These are phyloP conservation scores for Syrmaticus mikado DNA, from an alignment of 2,113 vertebrate species.

Conservation along the genomic window DNA sequence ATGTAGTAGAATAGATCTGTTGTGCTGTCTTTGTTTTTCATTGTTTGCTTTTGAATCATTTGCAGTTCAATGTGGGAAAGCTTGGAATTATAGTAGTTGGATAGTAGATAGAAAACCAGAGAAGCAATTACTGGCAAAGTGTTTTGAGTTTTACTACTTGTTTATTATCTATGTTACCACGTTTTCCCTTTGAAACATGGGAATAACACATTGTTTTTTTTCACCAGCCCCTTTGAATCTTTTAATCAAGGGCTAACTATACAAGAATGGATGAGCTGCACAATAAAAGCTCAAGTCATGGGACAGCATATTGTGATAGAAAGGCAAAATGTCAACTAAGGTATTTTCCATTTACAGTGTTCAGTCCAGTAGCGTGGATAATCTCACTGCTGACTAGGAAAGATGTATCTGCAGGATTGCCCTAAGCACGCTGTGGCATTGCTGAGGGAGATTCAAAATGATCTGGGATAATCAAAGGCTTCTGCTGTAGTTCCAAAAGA, in stretches of 20 bases:
- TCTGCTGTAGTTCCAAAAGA: constrained; percentile 73
- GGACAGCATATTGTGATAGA: background rate
- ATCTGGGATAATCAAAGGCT: background rate
- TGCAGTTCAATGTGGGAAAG: background rate
- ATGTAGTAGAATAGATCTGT: background rate
- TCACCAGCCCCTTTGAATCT: background rate
- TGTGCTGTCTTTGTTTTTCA: background rate
- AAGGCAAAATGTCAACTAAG: constrained; percentile 36
- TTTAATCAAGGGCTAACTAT: background rate
- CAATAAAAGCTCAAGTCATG: constrained; percentile 15
- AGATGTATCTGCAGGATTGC: background rate
- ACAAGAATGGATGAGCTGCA: background rate
- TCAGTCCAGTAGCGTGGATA: background rate
- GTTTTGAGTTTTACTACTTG: background rate
- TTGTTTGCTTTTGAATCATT: background rate
- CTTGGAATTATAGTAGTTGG: background rate
- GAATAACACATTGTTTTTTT: background rate
- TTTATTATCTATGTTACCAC: background rate
- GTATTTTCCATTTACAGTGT: background rate
- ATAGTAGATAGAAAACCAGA: background rate
- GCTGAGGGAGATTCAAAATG: background rate
- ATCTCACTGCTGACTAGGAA: constrained; percentile 9
- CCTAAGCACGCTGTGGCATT: background rate
- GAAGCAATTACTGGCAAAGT: background rate
- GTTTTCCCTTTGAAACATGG: background rate